Conservation (phyloP, 2,888 invertebrate species). For the Archips crataeganus region DNA sequence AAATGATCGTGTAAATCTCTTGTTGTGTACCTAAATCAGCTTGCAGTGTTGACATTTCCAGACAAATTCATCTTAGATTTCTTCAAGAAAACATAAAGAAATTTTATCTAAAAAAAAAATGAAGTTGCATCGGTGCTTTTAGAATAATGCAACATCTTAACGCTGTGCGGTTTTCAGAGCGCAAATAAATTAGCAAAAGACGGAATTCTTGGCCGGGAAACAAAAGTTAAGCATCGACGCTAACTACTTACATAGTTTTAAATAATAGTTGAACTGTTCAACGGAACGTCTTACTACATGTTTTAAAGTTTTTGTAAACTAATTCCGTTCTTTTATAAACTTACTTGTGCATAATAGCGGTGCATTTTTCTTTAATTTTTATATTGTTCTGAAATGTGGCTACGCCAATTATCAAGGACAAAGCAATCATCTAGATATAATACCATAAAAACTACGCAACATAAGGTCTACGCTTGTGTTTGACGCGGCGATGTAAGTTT, state of each 20-base stretch:
- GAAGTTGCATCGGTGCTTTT: not conserved
- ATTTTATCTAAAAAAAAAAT: not conserved
- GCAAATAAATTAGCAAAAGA: constrained; percentile 29
- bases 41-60: too few species aligned
- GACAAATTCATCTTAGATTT: too few species aligned
- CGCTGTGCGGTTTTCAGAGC: constrained; percentile 13
- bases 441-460: too few species aligned
- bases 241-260: constrained; percentile 35
- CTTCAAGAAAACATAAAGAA: too few species aligned
- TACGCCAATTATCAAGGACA: too few species aligned
- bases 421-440: too few species aligned
- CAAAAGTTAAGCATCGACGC: constrained; percentile 30
- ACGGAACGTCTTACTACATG: constrained; percentile 4
- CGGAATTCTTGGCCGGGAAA: constrained; percentile 21
- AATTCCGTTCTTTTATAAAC: not conserved
- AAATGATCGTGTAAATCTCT: too few species aligned
- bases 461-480: too few species aligned
- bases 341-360: not conserved
- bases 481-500: too few species aligned
- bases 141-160: constrained; percentile 10
- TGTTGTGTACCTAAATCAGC: too few species aligned
- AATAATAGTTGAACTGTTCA: constrained; percentile 27
- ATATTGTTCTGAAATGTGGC: too few species aligned
- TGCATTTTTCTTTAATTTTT: too few species aligned
- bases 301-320: constrained; percentile 13